phyloP scores from a whole-genome alignment of 2,888 invertebrate species.

The Petrophora chlorosata region DNA sequence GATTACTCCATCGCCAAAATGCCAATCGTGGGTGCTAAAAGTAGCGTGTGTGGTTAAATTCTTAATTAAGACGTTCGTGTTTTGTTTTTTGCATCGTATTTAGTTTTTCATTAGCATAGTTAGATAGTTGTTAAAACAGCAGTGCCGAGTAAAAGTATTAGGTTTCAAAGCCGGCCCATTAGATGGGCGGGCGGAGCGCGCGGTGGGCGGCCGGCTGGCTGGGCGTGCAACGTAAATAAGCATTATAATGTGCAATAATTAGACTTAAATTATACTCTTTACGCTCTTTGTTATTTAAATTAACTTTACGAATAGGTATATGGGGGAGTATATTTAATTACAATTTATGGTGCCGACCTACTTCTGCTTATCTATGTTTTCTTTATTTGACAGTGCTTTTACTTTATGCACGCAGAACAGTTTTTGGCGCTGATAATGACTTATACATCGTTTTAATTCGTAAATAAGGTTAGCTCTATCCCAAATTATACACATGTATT shows the following conservation, averaged over 20 bases:
- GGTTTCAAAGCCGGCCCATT: constrained; percentile 55
- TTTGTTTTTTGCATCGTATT: constrained; percentile 5
- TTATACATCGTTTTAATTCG: too few relatives aligned
- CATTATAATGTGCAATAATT: constrained; percentile 27
- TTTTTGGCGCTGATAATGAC: too few relatives aligned
- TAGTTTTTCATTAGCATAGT: constrained; percentile 19
- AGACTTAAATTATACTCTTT: constrained; percentile 24
- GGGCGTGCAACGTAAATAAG: constrained; percentile 30
- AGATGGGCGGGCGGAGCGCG: constrained; percentile 44
- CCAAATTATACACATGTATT: not conserved
- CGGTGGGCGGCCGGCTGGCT: constrained; percentile 39
- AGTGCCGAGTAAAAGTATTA: constrained; percentile 43
- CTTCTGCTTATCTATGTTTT: constrained; percentile 14
- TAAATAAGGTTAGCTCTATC: not conserved
- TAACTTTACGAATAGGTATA: constrained; percentile 14
- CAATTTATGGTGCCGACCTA: constrained; percentile 15
- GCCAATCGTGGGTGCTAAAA: not conserved
- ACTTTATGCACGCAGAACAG: too few relatives aligned
- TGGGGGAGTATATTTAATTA: constrained; percentile 19
- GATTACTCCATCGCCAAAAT: too few relatives aligned
- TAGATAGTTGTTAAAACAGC: constrained; percentile 18
- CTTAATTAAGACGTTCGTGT: constrained; percentile 1
- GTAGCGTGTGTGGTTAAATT: not conserved
- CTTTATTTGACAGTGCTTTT: too few relatives aligned
- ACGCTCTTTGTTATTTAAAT: constrained; percentile 28